phyloP scores from a whole-genome alignment of 2,797 vertebrate species.

The Myiotriccus ornatus region DNA sequence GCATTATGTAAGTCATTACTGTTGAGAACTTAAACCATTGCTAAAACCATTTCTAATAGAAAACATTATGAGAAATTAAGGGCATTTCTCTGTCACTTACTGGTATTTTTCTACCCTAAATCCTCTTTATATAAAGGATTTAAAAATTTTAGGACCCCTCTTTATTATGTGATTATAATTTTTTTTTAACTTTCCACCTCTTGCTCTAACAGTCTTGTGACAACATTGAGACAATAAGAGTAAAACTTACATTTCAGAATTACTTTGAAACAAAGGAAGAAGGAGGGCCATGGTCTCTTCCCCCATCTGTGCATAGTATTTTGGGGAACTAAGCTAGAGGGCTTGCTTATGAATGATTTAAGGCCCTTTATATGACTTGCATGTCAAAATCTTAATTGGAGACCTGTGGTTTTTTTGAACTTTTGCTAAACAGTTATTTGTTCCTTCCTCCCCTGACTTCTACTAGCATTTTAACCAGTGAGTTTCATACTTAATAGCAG shows the following conservation, averaged over 20 bases:
- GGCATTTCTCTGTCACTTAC: not conserved
- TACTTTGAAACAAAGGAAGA: not conserved
- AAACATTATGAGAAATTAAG: not conserved
- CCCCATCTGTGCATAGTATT: accelerated
- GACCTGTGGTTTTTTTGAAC: not conserved
- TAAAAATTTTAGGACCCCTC: not conserved
- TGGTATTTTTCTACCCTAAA: accelerated
- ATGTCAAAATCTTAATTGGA: not conserved
- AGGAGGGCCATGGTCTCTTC: not conserved
- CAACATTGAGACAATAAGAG: not conserved
- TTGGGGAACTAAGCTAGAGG: not conserved
- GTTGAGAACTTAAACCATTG: not conserved
- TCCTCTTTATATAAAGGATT: not conserved
- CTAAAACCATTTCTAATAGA: not conserved
- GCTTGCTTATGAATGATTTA: not conserved
- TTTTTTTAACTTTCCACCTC: not conserved
- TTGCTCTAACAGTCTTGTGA: not conserved
- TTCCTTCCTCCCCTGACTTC: not conserved
- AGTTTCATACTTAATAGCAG: not conserved
- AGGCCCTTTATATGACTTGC: not conserved
- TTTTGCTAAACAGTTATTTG: not conserved
- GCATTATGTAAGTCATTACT: not conserved
- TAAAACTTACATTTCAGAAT: not conserved
- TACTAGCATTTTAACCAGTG: not conserved
- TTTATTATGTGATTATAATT: not conserved